Evolutionary conservation across 2,113 vertebrate species (phyloP), one percentile per base, ranked within the genome.

Genomic region (Alosa alosa): DNA sequence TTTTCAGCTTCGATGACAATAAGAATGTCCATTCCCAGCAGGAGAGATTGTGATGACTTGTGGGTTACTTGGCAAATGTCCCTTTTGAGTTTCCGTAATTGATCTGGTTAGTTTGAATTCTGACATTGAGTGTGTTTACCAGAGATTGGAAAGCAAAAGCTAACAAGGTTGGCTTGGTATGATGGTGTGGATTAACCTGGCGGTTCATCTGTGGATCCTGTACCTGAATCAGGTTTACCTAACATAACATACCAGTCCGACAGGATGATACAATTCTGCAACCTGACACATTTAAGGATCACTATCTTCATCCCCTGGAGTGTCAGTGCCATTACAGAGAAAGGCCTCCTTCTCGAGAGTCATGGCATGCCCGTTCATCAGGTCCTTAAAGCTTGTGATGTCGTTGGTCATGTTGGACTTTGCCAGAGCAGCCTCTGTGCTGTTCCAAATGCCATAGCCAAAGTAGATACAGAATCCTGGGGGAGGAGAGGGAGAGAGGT

Each of bases 401-500:
- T 86, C 91, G 85, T 93, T 50, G 90, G 93, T 88, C 75, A 93
- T 44, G 90, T 87, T 84, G 0, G 94, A 90, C 0, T 94, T 91
- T 81, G 86, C 84, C 86, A 90, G 17, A 0, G n/a, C 88, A 0
- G 95, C 96, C 90, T 97, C 97, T 44, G 95, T 92, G 0, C 98
- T 99, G 92, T 99, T 96, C 89, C 95, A 92, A 36, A 99, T 93
- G 31, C 98, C 98, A 0, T 99, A 99, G 41, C 88, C 39, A 7
- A 99, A 98, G 92, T 99, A 99, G 93, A 99, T 99, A 15, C 92
- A 0, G 83, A 99, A 97, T 52, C 98, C 98, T 99, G 87, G 0
- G 11, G 36, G 81, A 18, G 84, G 82, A 88, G 8, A 15, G 72
- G 15, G 31, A 11, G 31, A 36, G 31, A 78, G 68, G 55, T 55